A percentile compares a stretch with the other conserved stretches of the same genome.
Evolutionary conservation across 2,113 vertebrate genomes (phyloP).

Genomic region (Oceanodroma tethys): DNA sequence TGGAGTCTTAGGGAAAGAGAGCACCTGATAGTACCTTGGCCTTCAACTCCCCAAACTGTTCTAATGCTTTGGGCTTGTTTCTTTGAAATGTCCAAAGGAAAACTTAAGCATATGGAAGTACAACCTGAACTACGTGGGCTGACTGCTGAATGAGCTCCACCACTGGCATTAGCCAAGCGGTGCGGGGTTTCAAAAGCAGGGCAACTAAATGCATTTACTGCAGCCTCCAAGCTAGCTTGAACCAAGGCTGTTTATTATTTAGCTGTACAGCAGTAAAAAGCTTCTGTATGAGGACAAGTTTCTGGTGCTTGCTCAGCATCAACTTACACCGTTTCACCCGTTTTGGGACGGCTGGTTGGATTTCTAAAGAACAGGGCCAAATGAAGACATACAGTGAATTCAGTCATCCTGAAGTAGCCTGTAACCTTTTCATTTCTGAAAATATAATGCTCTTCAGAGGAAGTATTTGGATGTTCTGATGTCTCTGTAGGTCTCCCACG

Average conservation of each 20-base stretch:
- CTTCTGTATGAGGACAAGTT: background rate
- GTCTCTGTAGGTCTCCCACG: background rate
- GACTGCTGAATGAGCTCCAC: background rate
- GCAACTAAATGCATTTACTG: background rate
- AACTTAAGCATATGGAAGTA: background rate
- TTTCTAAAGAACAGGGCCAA: background rate
- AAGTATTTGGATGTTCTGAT: background rate
- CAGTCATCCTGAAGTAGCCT: background rate
- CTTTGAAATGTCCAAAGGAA: background rate
- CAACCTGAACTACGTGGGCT: background rate
- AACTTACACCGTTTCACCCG: background rate
- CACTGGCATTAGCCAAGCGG: background rate
- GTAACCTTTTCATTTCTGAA: background rate
- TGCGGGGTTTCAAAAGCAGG: background rate
- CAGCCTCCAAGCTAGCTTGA: background rate
- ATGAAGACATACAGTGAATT: background rate
- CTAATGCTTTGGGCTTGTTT: background rate
- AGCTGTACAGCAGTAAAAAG: background rate
- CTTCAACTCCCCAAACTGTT: background rate
- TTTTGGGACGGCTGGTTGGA: background rate
- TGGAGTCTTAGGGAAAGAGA: background rate
- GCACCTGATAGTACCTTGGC: background rate
- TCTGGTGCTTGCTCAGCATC: background rate
- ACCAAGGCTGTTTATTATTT: background rate
- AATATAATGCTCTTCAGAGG: background rate